These are phyloP conservation scores for Drosophila pallidifrons DNA, from an alignment of 1,140 invertebrate genomes.

Conservation along the genomic window DNA sequence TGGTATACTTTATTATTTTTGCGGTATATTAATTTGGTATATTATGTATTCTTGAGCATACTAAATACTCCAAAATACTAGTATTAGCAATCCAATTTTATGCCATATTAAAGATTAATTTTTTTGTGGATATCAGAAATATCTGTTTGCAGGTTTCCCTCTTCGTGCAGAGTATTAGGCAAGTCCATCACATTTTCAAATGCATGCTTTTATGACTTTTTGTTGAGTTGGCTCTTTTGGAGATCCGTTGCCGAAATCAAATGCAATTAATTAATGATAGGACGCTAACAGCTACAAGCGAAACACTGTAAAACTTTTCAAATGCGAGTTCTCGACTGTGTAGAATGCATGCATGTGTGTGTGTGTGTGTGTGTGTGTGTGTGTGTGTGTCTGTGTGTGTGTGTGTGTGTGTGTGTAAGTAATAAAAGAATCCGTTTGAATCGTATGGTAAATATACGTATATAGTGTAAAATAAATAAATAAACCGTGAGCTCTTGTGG, in stretches of 20 bases:
- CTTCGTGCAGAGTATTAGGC: not conserved
- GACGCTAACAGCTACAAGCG: slow-evolving; percentile 26
- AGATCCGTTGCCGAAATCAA: slow-evolving; percentile 46
- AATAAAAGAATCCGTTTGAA: not conserved
- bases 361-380: no score
- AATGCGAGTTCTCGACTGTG: not conserved
- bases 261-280: slow-evolving; percentile 70
- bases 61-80: no score
- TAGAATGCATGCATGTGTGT: not conserved
- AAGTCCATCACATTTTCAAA: not conserved
- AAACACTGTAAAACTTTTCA: slow-evolving; percentile 16
- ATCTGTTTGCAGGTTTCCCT: no score
- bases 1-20: no score
- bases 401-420: not conserved
- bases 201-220: not conserved
- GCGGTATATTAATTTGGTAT: no score
- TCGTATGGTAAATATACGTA: not conserved
- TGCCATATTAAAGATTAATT: no score
- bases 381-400: no score
- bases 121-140: no score
- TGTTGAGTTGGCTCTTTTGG: not conserved
- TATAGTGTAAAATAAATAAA: not conserved
- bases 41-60: no score
- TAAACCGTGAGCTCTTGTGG: not conserved
- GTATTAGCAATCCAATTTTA: no score